Base-by-base conservation (phyloP, 1,140 invertebrate species). In the Anastrepha obliqua region DNA sequence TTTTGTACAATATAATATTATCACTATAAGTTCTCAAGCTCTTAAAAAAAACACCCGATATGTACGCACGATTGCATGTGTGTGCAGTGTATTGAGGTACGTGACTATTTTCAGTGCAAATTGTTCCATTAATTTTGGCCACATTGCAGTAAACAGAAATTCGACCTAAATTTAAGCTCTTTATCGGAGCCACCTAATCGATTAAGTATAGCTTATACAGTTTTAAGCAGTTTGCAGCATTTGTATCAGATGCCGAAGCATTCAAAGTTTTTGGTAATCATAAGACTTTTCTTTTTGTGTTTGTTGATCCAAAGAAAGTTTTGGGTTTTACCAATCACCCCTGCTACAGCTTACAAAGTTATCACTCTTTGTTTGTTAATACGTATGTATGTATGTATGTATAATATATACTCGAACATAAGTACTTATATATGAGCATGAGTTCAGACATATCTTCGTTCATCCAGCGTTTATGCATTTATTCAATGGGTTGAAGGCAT, bases 401-500 rank as follows among this genome's bases (percentile, higher is more conserved):
- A n/a, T n/a, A n/a, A n/a, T n/a, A n/a, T 29, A 29, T 29, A 29
- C 29, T 29, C 29, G 29, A 0, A 29, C 29, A 29, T 1, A 29
- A 29, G 29, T 29, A 29, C 29, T 29, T 29, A 29, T 29, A 29
- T 29, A 29, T 29, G 29, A 29, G 29, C 29, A 29, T 29, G 29
- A 29, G 29, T 29, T 29, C 29, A 29, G 29, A 29, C 29, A 29
- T 29, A 29, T 29, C 29, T 70, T 70, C 39, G 39, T 70, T 39
- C 13, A 44, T 44, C 39, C 9, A 29, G 39, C 65, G 29, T 70
- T 44, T 70, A 70, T 29, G 65, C 65, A 44, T 4, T n/a, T 15
- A 17, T 6, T 17, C 17, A 74, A 74, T 74, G 70, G 17, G 70
- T 67, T 67, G 70, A 42, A 44, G 65, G 65, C 65, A 70, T 70